These are phyloP conservation scores for Diphyllodes magnificus DNA, from an alignment of 2,113 vertebrate genomes.

Conservation along the genomic window DNA sequence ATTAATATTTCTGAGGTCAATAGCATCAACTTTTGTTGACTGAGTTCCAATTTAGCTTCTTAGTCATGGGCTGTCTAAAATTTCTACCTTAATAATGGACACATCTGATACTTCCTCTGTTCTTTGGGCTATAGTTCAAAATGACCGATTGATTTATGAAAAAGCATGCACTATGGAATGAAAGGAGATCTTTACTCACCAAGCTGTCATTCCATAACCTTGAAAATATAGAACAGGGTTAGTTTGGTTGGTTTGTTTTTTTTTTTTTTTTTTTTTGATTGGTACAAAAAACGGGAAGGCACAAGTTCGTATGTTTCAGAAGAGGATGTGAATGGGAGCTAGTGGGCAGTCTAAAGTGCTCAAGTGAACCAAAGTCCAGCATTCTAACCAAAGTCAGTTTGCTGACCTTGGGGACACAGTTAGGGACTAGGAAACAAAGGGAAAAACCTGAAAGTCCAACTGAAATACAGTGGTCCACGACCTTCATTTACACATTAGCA, in stretches of 20 bases:
- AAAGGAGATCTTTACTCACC: neutral
- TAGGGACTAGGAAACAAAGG: neutral
- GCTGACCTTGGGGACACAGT: neutral
- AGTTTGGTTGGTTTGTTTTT: too few species aligned
- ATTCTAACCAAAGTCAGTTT: neutral
- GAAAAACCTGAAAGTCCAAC: neutral
- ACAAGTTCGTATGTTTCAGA: neutral
- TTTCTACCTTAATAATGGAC: neutral
- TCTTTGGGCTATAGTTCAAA: neutral
- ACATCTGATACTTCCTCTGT: constrained; percentile 35
- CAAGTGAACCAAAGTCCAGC: neutral
- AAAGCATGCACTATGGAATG: neutral
- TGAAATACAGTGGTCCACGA: neutral
- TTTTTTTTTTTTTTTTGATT: neutral
- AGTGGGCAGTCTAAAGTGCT: neutral
- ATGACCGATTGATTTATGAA: constrained; percentile 7
- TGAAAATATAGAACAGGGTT: neutral
- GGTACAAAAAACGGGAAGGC: neutral
- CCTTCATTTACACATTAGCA: neutral
- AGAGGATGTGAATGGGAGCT: neutral
- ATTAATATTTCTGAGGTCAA: neutral
- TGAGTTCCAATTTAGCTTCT: neutral
- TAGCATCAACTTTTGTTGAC: neutral
- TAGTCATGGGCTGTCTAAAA: neutral
- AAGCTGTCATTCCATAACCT: neutral